Evolutionary conservation across 1,140 invertebrate species (phyloP).

Genomic region (Frieseomelitta varia): DNA sequence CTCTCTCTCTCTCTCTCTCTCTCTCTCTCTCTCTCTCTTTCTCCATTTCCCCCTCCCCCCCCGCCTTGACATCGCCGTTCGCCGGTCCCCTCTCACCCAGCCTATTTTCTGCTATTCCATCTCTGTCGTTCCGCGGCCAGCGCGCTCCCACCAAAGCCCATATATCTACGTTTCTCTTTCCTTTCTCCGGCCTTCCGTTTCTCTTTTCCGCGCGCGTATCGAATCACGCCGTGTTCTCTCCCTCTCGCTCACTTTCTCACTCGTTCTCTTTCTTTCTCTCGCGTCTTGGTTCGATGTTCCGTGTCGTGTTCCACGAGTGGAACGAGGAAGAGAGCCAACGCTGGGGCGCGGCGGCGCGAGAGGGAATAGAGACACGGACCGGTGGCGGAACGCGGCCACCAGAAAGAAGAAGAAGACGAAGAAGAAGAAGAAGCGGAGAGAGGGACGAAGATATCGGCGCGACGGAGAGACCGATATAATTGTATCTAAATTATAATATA

Average conservation of each 20-base stretch:
- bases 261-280: constrained; percentile 46
- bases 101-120: background rate
- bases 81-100: background rate
- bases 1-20: constrained; percentile 38
- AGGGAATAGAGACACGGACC: background rate
- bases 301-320: constrained; percentile 3
- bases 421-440: background rate
- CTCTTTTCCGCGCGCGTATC: constrained; percentile 26
- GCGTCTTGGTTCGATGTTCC: constrained; percentile 31
- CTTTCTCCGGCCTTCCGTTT: background rate
- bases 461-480: constrained; percentile 80
- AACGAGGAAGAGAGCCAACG: constrained; percentile 16
- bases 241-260: too few relatives aligned
- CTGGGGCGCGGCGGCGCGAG: background rate
- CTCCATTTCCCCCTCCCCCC: constrained; percentile 23
- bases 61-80: constrained; percentile 11
- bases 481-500: constrained; percentile 83
- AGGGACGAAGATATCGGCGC: constrained; percentile 42
- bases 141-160: constrained; percentile 45
- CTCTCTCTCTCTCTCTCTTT: background rate
- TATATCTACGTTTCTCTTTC: constrained; percentile 36
- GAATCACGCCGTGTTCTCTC: background rate
- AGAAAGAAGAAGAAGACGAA: constrained; percentile 17
- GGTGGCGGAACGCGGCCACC: background rate
- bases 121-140: background rate